Evolutionary conservation across 2,113 vertebrate species (phyloP), one percentile per base, ranked within the genome.

Genomic region (Mormyrus iriodes): DNA sequence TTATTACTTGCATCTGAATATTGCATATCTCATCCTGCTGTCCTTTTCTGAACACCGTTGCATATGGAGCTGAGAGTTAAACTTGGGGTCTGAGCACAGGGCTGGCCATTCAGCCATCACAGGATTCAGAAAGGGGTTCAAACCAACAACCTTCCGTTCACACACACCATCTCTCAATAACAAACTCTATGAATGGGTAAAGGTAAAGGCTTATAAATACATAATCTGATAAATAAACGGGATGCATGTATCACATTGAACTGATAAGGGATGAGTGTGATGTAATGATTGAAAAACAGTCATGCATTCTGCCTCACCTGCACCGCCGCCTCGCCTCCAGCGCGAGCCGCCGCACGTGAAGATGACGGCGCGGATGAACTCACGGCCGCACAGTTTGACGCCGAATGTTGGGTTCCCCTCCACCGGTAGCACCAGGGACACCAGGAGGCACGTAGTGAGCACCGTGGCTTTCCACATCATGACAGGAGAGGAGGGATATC

Each of bases 281-380:
- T 6, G 4, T 17, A 39, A 42, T 5, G 15, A 19, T 39, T 5
- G 3, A 76, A 76, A 2, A 17, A 12, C 6, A 79, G 73, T 15
- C 13, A 13, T 0, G 73, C 31, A 4, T 69, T 31, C 31, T 79
- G 35, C 53, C 35, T 27, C 27, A 95, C 96, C 95, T 89, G 91
- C 84, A 31, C 92, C 88, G 44, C 46, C 90, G 4, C 92, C 92
- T 49, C 96, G 95, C 69, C 95, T 96, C 97, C 97, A 98, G 2
- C 97, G 95, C 76, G 97, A 97, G 24, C 97, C 95, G 53, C 97
- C 97, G 4, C 97, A 98, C 88, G 96, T 97, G 85, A 97, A 97
- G 94, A 98, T 97, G 93, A 97, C 96, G 0, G 97, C 96, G 0
- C 97, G 94, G 91, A 98, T 97, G 91, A 98, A 97, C 84, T 97